These are phyloP conservation scores for Ptilorrhoa leucosticta DNA, from an alignment of 2,113 vertebrate genomes.

Conservation along the genomic window DNA sequence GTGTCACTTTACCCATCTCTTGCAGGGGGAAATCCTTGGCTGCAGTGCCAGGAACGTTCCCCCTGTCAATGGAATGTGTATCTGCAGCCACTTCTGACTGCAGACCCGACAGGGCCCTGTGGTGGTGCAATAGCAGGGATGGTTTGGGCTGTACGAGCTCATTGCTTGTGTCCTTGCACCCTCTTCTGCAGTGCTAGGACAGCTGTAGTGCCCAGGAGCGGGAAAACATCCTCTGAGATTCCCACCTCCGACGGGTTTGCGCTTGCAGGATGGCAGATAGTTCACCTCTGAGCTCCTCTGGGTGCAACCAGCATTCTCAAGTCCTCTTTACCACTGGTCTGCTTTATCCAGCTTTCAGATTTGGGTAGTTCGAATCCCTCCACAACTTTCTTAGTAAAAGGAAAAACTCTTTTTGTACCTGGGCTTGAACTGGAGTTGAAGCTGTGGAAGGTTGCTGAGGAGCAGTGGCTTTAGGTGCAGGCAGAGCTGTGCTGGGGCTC, in stretches of 20 bases:
- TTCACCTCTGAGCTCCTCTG: background rate
- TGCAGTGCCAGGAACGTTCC: background rate
- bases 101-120: background rate
- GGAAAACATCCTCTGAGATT: background rate
- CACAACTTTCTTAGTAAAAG: background rate
- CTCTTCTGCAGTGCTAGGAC: background rate
- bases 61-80: background rate
- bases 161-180: background rate
- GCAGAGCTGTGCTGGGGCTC: background rate
- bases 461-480: background rate
- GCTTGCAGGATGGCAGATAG: accelerated
- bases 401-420: background rate
- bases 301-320: background rate
- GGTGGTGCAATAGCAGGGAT: accelerated
- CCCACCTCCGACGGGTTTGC: background rate
- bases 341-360: background rate
- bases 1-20: background rate
- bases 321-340: background rate
- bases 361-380: background rate
- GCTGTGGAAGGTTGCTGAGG: background rate
- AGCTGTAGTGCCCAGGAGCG: background rate
- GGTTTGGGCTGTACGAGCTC: background rate
- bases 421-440: background rate
- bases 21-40: background rate
- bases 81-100: background rate